Base-by-base conservation (phyloP, 2,797 vertebrate genomes). In the Dendrocincla fuliginosa region DNA sequence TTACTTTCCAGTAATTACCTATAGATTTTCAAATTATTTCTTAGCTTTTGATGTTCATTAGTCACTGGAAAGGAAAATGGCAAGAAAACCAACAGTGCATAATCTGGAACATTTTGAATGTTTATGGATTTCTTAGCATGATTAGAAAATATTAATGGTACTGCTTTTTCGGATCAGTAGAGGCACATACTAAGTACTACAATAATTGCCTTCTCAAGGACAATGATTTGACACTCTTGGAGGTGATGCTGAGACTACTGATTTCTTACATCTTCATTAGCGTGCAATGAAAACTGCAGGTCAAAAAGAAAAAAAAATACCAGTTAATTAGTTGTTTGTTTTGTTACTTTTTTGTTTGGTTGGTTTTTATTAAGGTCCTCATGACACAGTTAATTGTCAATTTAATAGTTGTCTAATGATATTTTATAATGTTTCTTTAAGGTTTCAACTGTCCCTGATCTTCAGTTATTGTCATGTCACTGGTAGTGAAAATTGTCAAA, bases 1-100 rank as follows among this genome's bases (percentile, higher is more conserved):
- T 97, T 91, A 80, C 44, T 96, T 95, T 95, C 78, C 33, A 87
- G 65, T 95, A 96, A 94, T 96, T 97, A 92, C 85, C 71, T 92
- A 78, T 78, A 81, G 76, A 92, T 42, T 90, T 94, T 56, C 53
- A 96, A 97, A 89, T 95, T 84, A 95, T 87, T 85, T 65, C 42
- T 44, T 59, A 68, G n/a, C 27, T 93, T 88, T 85, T 93, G 55
- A 61, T 81, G 32, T 91, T 94, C 65, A 93, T 97, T 96, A 93
- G 41, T 96, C 74, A 97, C 16, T 91, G 73, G 44, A 95, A 97
- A 81, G 30, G 56, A 94, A 97, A 98, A 95, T 78, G 63, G 9
- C 71, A 96, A 92, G 75, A 41, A 94, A 96, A 93, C 46, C 44
- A 81, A 71, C 78, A 86, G 25, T 64, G 33, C 41, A 73, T 89